Evolutionary conservation across 2,888 invertebrate genomes (phyloP).

Genomic region (Heliconius aoede): DNA sequence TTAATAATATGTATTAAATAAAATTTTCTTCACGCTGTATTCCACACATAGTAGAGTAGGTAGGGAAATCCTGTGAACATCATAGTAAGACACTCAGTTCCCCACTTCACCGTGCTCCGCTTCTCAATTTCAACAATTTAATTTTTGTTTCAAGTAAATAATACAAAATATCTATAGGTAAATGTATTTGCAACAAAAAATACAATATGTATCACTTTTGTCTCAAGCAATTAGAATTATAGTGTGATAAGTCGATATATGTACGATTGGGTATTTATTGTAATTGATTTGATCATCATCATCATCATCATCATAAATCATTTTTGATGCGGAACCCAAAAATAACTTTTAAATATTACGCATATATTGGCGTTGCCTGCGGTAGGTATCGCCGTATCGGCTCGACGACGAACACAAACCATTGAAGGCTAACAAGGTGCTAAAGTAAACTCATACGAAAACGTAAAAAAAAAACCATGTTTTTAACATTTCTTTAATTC

Average conservation of each 20-base stretch:
- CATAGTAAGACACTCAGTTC: too few species aligned
- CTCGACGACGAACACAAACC: conserved; percentile 56
- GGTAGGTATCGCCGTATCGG: conserved; percentile 64
- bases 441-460: conserved; percentile 75
- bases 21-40: too few species aligned
- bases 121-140: too few species aligned
- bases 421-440: conserved; percentile 77
- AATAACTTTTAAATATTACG: conserved; percentile 31
- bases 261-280: conserved; percentile 8
- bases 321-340: conserved; percentile 30
- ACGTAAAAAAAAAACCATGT: conserved; percentile 68
- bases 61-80: too few species aligned
- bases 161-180: too few species aligned
- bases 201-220: neutral
- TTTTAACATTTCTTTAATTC: conserved; percentile 33
- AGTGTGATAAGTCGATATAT: neutral
- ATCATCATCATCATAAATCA: conserved; percentile 22
- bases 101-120: too few species aligned
- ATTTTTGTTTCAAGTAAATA: too few species aligned
- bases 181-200: neutral
- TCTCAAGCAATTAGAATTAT: conserved; percentile 8
- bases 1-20: too few species aligned
- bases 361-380: conserved; percentile 55
- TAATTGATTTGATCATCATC: conserved; percentile 15
- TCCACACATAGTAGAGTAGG: too few species aligned